Percentiles rank a stretch among this genome's conserved stretches.
Evolutionary conservation across 2,113 vertebrate species (phyloP).

Genomic region (Connochaetes taurinus): DNA sequence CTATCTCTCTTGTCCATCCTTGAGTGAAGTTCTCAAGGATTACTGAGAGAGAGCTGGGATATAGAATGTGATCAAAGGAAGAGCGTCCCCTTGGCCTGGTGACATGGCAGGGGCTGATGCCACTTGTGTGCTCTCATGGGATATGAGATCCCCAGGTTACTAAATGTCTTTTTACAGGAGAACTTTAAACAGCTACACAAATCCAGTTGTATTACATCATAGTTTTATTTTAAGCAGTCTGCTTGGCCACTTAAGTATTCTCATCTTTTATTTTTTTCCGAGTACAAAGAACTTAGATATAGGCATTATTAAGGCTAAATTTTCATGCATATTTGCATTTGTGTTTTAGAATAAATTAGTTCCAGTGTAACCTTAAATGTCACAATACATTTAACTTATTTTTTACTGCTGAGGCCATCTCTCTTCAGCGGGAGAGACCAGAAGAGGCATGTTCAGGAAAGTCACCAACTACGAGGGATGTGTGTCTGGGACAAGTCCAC

Average conservation of each 20-base stretch:
- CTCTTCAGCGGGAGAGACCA: background rate
- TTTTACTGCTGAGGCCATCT: background rate
- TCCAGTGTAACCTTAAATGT: background rate
- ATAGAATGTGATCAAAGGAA: background rate
- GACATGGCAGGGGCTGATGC: background rate
- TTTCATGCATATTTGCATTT: background rate
- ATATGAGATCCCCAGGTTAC: background rate
- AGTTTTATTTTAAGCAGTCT: background rate
- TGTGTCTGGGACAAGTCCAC: slow-evolving; percentile 19
- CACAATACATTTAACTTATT: background rate
- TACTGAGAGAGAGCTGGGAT: background rate
- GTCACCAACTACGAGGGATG: background rate
- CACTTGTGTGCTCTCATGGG: background rate
- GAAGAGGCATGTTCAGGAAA: no score
- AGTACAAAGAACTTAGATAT: background rate
- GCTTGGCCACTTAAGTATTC: background rate
- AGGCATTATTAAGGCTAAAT: background rate
- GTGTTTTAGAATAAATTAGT: background rate
- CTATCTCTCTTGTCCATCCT: background rate
- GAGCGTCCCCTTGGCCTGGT: no score
- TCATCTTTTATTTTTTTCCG: background rate
- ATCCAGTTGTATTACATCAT: background rate
- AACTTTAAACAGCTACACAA: background rate
- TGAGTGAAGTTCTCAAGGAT: background rate
- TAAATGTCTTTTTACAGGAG: background rate